These are phyloP conservation scores for Drosophila stalkeri DNA, from an alignment of 2,888 invertebrate species.

Conservation along the genomic window DNA sequence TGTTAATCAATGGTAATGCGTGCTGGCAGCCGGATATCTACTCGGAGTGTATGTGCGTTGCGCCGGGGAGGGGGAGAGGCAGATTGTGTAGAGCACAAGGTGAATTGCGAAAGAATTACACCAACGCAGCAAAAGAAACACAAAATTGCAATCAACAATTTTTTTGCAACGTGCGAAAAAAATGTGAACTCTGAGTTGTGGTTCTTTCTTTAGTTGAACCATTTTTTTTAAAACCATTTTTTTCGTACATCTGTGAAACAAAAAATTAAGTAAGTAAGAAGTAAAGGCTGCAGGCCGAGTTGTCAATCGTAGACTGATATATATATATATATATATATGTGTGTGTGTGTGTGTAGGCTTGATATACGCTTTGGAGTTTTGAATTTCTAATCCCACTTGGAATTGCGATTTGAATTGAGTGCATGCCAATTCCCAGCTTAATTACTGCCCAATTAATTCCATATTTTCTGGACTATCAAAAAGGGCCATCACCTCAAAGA, in stretches of 20 bases:
- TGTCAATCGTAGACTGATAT: constrained; percentile 3
- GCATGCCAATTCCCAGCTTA: constrained; percentile 49
- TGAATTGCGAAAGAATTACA: constrained; percentile 51
- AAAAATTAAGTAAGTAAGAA: constrained; percentile 1
- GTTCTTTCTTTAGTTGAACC: constrained; percentile 18
- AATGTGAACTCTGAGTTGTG: constrained; percentile 23
- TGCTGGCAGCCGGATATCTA: constrained; percentile 57
- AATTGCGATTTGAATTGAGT: constrained; percentile 27
- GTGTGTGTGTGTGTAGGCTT: not conserved
- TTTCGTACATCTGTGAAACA: not conserved
- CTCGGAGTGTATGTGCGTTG: not conserved
- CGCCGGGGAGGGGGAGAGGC: not conserved
- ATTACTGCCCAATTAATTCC: constrained; percentile 61
- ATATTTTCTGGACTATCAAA: constrained; percentile 44
- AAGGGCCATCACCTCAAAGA: constrained; percentile 28
- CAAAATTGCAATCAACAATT: constrained; percentile 76
- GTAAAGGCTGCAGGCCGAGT: constrained; percentile 22
- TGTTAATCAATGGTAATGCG: constrained; percentile 80
- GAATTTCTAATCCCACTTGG: constrained; percentile 20
- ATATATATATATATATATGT: no score
- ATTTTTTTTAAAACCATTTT: not conserved
- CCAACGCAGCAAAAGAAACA: constrained; percentile 53
- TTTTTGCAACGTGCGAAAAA: constrained; percentile 36
- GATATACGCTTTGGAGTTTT: not conserved
- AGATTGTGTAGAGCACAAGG: constrained; percentile 37